These are phyloP conservation scores for Parasteatoda lunata DNA, from an alignment of 2,888 invertebrate genomes.

Conservation along the genomic window DNA sequence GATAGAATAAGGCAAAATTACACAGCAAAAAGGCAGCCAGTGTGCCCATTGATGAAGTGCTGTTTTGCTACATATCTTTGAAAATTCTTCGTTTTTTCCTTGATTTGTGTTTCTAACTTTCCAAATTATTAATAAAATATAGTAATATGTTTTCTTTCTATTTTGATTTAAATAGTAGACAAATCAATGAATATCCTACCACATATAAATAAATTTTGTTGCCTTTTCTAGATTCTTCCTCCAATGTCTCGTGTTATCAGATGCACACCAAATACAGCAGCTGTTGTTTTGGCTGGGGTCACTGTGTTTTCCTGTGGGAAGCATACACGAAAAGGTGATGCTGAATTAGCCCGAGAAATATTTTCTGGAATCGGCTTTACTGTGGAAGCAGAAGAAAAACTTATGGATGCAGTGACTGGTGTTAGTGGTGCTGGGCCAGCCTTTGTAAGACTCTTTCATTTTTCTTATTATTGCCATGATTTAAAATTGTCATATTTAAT, in stretches of 20 bases:
- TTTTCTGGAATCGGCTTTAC: slow-evolving; percentile 90
- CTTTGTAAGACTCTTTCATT: slow-evolving; percentile 81
- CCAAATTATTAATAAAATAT: too few relatives aligned
- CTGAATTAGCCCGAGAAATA: slow-evolving; percentile 75
- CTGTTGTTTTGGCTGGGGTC: slow-evolving; percentile 86
- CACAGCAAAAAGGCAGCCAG: too few relatives aligned
- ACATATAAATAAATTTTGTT: slow-evolving; percentile 74
- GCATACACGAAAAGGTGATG: slow-evolving; percentile 80
- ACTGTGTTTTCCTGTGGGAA: slow-evolving; percentile 86
- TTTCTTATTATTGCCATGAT: too few relatives aligned
- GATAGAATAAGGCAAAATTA: too few relatives aligned
- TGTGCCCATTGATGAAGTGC: too few relatives aligned
- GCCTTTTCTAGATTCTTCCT: slow-evolving; percentile 77
- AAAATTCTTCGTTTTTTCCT: too few relatives aligned
- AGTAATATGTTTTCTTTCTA: too few relatives aligned
- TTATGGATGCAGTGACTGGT: slow-evolving; percentile 93
- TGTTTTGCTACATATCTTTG: too few relatives aligned
- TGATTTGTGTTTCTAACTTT: too few relatives aligned
- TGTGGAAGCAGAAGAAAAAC: slow-evolving; percentile 88
- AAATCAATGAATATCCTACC: too few relatives aligned
- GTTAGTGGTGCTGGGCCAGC: slow-evolving; percentile 97
- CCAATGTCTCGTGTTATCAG: slow-evolving; percentile 85
- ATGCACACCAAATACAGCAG: slow-evolving; percentile 95
- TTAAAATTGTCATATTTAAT: too few relatives aligned
- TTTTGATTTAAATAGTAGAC: too few relatives aligned